A percentile compares a stretch with the other conserved stretches of the same genome.
These are phyloP conservation scores for Alsophila aescularia DNA, from an alignment of 2,888 invertebrate genomes.

Conservation along the genomic window DNA sequence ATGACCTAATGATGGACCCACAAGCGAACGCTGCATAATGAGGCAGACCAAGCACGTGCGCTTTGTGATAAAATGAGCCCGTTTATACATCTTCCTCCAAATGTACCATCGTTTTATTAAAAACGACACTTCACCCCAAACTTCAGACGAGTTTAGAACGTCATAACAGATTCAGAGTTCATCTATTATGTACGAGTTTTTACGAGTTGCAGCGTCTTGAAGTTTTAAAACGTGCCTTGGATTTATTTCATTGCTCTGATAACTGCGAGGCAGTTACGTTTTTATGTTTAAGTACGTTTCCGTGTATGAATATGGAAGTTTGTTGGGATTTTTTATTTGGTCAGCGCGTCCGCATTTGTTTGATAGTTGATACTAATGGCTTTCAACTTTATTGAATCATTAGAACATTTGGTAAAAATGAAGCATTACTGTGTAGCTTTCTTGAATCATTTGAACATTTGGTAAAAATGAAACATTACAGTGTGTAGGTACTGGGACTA, in stretches of 20 bases:
- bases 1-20: too few species aligned
- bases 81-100: neutral
- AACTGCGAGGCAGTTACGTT: conserved; percentile 46
- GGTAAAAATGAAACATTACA: too few species aligned
- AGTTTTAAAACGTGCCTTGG: conserved; percentile 56
- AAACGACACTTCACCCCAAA: conserved; percentile 30
- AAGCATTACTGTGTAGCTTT: too few species aligned
- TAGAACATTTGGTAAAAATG: too few species aligned
- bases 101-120: conserved; percentile 21
- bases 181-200: conserved; percentile 61
- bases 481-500: too few species aligned
- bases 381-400: too few species aligned
- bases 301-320: conserved; percentile 5
- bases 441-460: too few species aligned
- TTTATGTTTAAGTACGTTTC: conserved; percentile 20
- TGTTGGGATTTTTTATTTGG: neutral
- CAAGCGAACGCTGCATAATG: too few species aligned
- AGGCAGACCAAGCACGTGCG: neutral
- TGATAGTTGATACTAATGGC: too few species aligned
- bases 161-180: conserved; percentile 50
- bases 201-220: conserved; percentile 52
- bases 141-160: conserved; percentile 38
- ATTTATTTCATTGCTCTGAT: conserved; percentile 64
- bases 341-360: too few species aligned
- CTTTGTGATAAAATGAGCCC: neutral